Conservation (phyloP, 2,888 invertebrate species). For the Brenthis ino region DNA sequence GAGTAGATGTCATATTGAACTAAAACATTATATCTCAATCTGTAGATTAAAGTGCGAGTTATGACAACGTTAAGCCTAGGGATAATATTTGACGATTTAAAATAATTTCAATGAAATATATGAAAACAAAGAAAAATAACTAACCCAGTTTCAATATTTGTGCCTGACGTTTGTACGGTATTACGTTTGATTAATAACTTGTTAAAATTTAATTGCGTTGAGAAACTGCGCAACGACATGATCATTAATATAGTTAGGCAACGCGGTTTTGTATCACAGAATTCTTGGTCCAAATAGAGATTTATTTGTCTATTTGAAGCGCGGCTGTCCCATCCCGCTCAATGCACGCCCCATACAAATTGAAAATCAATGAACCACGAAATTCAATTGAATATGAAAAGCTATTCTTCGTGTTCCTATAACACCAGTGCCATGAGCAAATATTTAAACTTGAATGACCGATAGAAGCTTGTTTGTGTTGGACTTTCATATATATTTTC, state of each 20-base stretch:
- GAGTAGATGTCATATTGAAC: neutral
- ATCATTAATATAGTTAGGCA: slow-evolving; percentile 30
- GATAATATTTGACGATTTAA: too few species aligned
- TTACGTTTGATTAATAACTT: slow-evolving; percentile 12
- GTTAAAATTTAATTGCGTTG: slow-evolving; percentile 15
- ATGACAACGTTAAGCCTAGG: too few species aligned
- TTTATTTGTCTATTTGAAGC: slow-evolving; percentile 61
- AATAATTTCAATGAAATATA: neutral
- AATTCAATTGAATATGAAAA: slow-evolving; percentile 73
- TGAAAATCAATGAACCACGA: slow-evolving; percentile 78
- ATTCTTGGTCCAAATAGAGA: slow-evolving; percentile 51
- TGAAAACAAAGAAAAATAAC: neutral
- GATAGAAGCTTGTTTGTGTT: slow-evolving; percentile 22
- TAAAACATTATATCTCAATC: neutral
- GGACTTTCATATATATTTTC: slow-evolving; percentile 5
- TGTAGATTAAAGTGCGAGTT: neutral
- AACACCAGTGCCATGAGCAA: slow-evolving; percentile 43
- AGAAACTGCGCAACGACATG: slow-evolving; percentile 23
- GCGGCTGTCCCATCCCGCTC: slow-evolving; percentile 50
- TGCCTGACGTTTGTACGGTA: neutral
- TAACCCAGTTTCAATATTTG: neutral
- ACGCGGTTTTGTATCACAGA: slow-evolving; percentile 41
- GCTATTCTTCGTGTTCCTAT: slow-evolving; percentile 61
- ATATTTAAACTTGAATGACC: slow-evolving; percentile 31
- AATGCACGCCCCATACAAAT: slow-evolving; percentile 67